Evolutionary conservation across 2,797 vertebrate genomes (phyloP), one percentile per base, ranked within the genome.

Genomic region (Bradypodion pumilum): DNA sequence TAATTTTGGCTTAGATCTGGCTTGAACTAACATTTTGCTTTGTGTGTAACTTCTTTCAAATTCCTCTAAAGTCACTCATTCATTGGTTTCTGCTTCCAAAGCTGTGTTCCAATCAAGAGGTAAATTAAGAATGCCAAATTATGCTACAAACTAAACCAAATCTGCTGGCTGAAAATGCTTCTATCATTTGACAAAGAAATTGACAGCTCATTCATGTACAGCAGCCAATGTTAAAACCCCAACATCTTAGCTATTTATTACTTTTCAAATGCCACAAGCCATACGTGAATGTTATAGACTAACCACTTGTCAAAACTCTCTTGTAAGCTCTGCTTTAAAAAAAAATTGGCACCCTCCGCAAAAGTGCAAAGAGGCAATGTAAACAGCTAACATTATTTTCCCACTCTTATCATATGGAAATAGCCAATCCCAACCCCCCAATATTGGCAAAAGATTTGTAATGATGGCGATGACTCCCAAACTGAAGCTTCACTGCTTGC

Each of bases 211-310:
- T 85, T 74, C 70, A 70, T 91, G 93, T 93, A 91, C 89, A 88
- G 89, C 89, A 94, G 94, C 94, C 93, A 94, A 94, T 93, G 91
- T 94, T 94, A 93, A 94, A 93, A 87, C 90, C 89, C 86, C 92
- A 94, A 90, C 92, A 94, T 94, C 93, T 90, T 93, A 93, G 92
- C 91, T 93, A 94, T 93, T 93, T 94, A 94, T 92, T 93, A 89
- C 89, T 86, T 76, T 81, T 83, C 86, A 92, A 94, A 92, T 94
- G 93, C 92, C 93, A 92, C 90, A 93, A 93, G 93, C 89, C 93
- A 94, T 94, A 94, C 94, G 91, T 92, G 92, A 0, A 46, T 91
- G 92, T 92, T 93, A 94, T 91, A 94, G 93, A 92, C 93, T 93
- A 94, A 94, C 93, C 89, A 93, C 92, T 94, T 94, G 94, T 94